Base-by-base conservation (phyloP, 1,140 invertebrate species). In the Steinernema khuongi region DNA sequence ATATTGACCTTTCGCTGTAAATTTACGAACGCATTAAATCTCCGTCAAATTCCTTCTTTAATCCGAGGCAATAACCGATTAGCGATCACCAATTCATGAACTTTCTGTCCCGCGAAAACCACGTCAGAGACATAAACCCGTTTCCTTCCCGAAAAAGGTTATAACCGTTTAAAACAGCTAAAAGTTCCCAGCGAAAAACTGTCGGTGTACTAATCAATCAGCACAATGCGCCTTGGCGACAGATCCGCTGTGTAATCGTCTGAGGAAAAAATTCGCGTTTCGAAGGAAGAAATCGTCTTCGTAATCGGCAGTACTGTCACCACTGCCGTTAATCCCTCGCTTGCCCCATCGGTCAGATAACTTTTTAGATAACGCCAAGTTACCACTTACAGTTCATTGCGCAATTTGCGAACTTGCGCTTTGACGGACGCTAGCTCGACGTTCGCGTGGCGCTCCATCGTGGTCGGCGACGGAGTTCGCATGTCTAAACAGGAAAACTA, bases 361-460 rank as follows among this genome's bases (percentile, higher is more conserved):
- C 7, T 60, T 26, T 26, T 60, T 60, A 60, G 50, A 60, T 60
- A 60, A 60, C 50, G 26, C 7, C 14, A 60, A 14, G 50, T n/a
- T n/a, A n/a, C 50, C 50, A 60, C 50, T 60, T 60, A 60, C 50
- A 60, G 50, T 60, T 60, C 50, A 22, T 60, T 60, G 50, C 50
- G 50, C 50, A 60, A 60, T 60, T 60, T 60, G 22, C 50, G 50
- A 60, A 17, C 22, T 26, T 17, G 50, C 50, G 50, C 50, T 60
- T 26, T 60, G 50, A 60, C 26, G 14, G 11, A 26, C 50, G 50
- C 50, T 22, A 60, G 26, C 50, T 60, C 50, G 50, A 60, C 50
- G 50, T 60, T 60, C 11, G 22, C 19, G 50, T 60, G 50, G 14
- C 50, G 50, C 14, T 60, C 50, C 50, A 60, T 60, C 50, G 50